Base-by-base conservation (phyloP, 1,140 invertebrate genomes). In the Drosophila yakuba region DNA sequence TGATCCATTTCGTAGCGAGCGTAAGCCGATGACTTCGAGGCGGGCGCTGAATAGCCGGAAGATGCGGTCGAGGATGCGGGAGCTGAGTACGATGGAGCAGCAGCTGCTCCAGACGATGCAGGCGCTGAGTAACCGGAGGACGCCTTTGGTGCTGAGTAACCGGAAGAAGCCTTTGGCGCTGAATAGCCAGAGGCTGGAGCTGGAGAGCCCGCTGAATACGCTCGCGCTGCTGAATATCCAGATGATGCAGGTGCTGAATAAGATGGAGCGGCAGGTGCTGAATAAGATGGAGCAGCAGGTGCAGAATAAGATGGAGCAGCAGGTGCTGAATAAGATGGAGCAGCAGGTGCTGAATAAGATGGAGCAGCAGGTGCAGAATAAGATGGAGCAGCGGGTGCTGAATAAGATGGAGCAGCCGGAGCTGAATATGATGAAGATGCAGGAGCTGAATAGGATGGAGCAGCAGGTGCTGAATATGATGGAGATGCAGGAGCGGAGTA, bases 131-230 rank as follows among this genome's bases (percentile, higher is more conserved):
- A 50, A n/a, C 17, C 14, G 35, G 48, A 35, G 15, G 45, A 43
- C 1, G 71, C 71, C 2, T 59, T 66, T 0, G 78, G 78, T 14
- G 78, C 78, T 62, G 78, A 66, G 35, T 80, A 80, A 0, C 51
- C 52, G 3, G 59, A 58, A 1, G 61, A 32, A 20, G 74, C 15
- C 32, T 32, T 32, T 15, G 41, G n/a, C 2, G 15, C n/a, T 43
- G 41, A 43, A 43, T 43, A 43, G n/a, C n/a, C 41, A 15, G 43
- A 44, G 4, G 43, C 43, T 10, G 43, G 43, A 11, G 43, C 43
- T 20, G 41, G 15, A 10, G 41, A 44, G 15, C 41, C 41, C 15
- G 41, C 41, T 17, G 41, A 44, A 44, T 44, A 44, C 2, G 41
- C 41, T 1, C 41, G 41, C 8, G 41, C 41, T 44, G 64, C 51